These are phyloP conservation scores for Papilio gigon DNA, from an alignment of 2,888 invertebrate genomes.

Conservation along the genomic window DNA sequence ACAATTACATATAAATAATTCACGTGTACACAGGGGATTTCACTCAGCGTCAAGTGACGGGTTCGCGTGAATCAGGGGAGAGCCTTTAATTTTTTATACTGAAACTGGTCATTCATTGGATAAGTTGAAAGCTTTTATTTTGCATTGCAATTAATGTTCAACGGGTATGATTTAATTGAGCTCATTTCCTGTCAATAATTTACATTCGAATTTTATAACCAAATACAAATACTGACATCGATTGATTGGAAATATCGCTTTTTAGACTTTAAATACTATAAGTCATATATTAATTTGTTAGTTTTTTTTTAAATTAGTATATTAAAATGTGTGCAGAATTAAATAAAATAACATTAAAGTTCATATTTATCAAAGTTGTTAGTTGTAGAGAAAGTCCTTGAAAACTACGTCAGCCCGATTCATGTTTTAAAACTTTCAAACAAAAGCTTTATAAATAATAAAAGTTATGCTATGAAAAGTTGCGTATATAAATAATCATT, in stretches of 20 bases:
- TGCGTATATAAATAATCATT: slow-evolving; percentile 1
- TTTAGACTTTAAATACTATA: background rate
- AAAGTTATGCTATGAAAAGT: slow-evolving; percentile 1
- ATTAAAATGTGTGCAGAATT: background rate
- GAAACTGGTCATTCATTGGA: slow-evolving; percentile 36
- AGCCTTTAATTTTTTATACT: slow-evolving; percentile 34
- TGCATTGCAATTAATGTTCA: slow-evolving; percentile 15
- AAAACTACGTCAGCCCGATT: slow-evolving; percentile 7
- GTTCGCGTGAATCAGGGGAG: slow-evolving; percentile 17
- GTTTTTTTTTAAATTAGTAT: no score
- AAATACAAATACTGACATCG: slow-evolving; percentile 2
- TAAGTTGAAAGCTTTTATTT: slow-evolving; percentile 32
- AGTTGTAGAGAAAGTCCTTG: slow-evolving; percentile 9
- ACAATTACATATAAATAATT: slow-evolving; percentile 39
- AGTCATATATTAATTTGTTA: no score
- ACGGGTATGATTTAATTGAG: slow-evolving; percentile 10
- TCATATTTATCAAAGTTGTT: slow-evolving; percentile 14
- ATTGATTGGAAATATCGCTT: background rate
- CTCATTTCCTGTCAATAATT: slow-evolving; percentile 20
- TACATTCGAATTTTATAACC: slow-evolving; percentile 6
- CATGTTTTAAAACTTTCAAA: slow-evolving; percentile 15
- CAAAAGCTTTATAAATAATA: slow-evolving; percentile 19
- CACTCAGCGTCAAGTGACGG: slow-evolving; percentile 28
- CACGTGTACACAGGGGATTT: slow-evolving; percentile 16
- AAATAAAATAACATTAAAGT: slow-evolving; percentile 13